Evolutionary conservation across 2,113 vertebrate genomes (phyloP).

Genomic region (Cinclus cinclus): DNA sequence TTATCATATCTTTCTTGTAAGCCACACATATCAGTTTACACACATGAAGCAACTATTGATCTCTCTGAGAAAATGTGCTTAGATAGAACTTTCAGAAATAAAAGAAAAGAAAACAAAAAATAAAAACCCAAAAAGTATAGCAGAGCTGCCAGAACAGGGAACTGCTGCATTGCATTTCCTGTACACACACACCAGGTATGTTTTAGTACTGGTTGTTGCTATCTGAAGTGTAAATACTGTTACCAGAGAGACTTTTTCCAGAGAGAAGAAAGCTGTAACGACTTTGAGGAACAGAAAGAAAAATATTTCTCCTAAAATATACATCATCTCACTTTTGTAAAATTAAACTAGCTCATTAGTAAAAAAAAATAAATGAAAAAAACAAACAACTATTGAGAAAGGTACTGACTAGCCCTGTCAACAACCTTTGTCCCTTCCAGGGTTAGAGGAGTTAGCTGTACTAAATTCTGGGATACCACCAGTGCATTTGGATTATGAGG

Average conservation of each 20-base stretch:
- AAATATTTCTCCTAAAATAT: neutral
- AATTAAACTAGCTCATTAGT: neutral
- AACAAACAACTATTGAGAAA: neutral
- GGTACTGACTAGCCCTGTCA: neutral
- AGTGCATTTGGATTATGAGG: neutral
- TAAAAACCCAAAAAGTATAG: neutral
- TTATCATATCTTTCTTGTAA: neutral
- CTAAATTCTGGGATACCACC: neutral
- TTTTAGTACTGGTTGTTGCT: neutral
- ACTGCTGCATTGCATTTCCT: neutral
- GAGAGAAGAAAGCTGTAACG: neutral
- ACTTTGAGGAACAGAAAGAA: neutral
- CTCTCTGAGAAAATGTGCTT: neutral
- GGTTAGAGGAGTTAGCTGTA: neutral
- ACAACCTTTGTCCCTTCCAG: neutral
- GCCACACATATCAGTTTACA: conserved; percentile 20
- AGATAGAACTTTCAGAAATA: neutral
- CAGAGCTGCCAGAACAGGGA: neutral
- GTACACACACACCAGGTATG: neutral
- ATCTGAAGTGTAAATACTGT: neutral
- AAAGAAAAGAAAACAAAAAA: neutral
- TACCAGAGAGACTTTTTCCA: neutral
- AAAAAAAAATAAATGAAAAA: neutral
- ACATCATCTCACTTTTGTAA: neutral
- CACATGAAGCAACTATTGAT: conserved; percentile 32